These are phyloP conservation scores for Pedionomus torquatus DNA, from an alignment of 2,113 vertebrate genomes.

Conservation along the genomic window DNA sequence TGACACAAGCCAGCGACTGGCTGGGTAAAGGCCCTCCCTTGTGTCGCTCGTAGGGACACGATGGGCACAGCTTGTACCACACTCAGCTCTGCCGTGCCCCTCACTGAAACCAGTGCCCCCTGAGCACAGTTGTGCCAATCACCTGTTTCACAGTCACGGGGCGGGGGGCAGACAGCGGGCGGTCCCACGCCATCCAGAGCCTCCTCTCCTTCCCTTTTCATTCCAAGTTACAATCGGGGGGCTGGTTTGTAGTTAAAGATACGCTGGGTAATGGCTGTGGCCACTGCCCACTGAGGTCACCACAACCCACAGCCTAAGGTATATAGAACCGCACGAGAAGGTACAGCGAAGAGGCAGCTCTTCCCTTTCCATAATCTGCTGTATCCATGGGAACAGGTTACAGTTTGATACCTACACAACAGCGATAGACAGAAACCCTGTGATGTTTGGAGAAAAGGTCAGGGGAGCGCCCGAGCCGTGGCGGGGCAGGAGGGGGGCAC, in stretches of 20 bases:
- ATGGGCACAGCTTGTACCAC: too few species aligned
- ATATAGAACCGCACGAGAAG: neutral
- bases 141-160: rapidly evolving
- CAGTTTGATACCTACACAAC: neutral
- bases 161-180: neutral
- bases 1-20: neutral
- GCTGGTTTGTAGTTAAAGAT: neutral
- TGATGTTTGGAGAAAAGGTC: neutral
- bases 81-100: neutral
- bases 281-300: neutral
- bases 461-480: neutral
- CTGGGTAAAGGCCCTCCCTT: neutral
- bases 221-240: neutral
- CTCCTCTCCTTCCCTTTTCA: neutral
- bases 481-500: rapidly evolving
- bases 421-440: neutral
- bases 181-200: rapidly evolving
- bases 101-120: neutral
- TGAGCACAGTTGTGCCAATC: neutral
- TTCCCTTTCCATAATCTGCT: neutral
- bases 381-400: constrained; percentile 60
- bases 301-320: neutral
- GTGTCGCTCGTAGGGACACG: rapidly evolving
- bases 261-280: rapidly evolving
- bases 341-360: neutral